Percentiles rank a stretch among this genome's conserved stretches.
These are phyloP conservation scores for Marronus borbonicus DNA, from an alignment of 2,888 invertebrate species.

Conservation along the genomic window DNA sequence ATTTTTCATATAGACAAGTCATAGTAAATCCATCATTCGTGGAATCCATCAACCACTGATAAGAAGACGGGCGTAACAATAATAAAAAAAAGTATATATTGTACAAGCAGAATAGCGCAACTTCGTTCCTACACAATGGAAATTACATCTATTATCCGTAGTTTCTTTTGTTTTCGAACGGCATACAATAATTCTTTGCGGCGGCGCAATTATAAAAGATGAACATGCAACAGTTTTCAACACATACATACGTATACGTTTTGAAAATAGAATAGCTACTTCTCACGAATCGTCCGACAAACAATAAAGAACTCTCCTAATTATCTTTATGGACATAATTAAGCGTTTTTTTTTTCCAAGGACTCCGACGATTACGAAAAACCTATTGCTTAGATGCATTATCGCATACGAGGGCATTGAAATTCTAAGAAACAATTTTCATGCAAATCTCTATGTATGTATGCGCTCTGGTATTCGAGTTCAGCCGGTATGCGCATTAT, in stretches of 20 bases:
- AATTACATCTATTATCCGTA: neutral
- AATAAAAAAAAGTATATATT: no score
- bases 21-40: no score
- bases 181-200: no score
- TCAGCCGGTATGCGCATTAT: constrained; percentile 20
- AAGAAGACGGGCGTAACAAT: no score
- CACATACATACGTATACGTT: neutral
- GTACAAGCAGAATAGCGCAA: no score
- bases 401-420: constrained; percentile 11
- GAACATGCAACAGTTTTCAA: neutral
- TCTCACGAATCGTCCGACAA: constrained; percentile 2
- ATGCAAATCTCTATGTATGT: constrained; percentile 18
- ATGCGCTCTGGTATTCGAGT: constrained; percentile 20
- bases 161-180: neutral
- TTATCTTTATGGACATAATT: constrained; percentile 21
- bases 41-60: no score
- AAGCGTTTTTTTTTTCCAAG: constrained; percentile 18
- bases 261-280: constrained; percentile 14
- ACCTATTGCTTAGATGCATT: constrained; percentile 19
- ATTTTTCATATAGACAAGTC: no score
- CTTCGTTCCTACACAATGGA: no score
- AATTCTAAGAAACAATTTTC: constrained; percentile 34
- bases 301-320: constrained; percentile 33
- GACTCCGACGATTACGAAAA: constrained; percentile 1
- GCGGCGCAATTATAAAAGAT: no score